Percentiles rank a stretch among this genome's conserved stretches.
Conservation (phyloP, 2,113 vertebrate genomes). For the Megaleporinus macrocephalus region DNA sequence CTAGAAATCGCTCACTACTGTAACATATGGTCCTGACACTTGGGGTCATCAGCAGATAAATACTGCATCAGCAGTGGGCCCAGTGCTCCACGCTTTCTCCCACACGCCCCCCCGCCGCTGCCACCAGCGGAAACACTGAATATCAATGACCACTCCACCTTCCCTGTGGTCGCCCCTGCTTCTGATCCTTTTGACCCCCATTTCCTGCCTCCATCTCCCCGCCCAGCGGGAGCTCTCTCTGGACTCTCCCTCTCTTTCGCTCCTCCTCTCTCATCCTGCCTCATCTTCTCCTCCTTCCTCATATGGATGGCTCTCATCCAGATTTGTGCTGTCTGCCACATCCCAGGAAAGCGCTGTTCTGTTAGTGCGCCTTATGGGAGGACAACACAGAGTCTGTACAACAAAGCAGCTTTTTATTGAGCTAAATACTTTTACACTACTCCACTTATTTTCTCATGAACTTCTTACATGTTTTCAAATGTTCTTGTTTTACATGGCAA, state of each 20-base stretch:
- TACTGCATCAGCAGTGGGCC: conserved; percentile 44
- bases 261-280: not conserved
- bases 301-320: conserved; percentile 21
- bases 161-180: conserved; percentile 38
- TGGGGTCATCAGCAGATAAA: conserved; percentile 39
- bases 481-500: too few species aligned
- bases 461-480: too few species aligned
- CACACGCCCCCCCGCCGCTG: conserved; percentile 29
- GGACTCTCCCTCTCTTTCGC: conserved; percentile 21
- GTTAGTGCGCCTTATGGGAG: not conserved
- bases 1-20: not conserved
- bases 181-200: conserved; percentile 57
- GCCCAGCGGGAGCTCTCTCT: conserved; percentile 32
- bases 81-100: conserved; percentile 32
- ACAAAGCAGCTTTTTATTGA: not conserved
- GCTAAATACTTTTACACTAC: too few species aligned
- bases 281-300: not conserved
- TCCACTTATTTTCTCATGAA: too few species aligned
- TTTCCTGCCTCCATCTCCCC: conserved; percentile 49
- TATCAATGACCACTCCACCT: conserved; percentile 52
- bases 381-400: not conserved
- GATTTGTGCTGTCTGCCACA: conserved; percentile 9
- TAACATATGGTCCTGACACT: conserved; percentile 42
- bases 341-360: conserved; percentile 4
- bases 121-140: conserved; percentile 48